Base-by-base conservation (phyloP, 2,797 vertebrate species). In the Melanotaenia parkinsoni region DNA sequence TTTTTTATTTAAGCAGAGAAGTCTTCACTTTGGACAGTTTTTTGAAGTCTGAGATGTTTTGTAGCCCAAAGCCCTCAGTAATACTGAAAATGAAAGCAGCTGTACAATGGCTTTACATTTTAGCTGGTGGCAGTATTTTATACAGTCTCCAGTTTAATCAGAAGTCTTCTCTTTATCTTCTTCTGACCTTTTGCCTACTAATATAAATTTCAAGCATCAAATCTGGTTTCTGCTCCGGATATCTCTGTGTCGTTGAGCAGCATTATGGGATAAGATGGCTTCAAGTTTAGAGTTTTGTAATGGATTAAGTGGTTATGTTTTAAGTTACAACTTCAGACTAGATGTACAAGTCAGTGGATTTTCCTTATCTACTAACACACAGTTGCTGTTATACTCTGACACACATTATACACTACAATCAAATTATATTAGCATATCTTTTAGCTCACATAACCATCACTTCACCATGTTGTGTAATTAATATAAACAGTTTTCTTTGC, bases 211-310 rank as follows among this genome's bases (percentile, higher is more conserved):
- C n/a, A 67, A 53, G 54, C 38, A 30, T 54, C 58, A 70, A 59
- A 66, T 73, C 60, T 73, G 7, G 5, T 74, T 72, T 64, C 53
- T 78, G 77, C 66, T 67, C 64, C 40, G 62, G 58, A 74, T 82
- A 54, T 61, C 1, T 47, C 47, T 45, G 30, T 50, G 47, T 59
- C 58, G 54, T 57, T 20, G 22, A 73, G 63, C 37, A 64, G 70
- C 40, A 50, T 72, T 64, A 72, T 72, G 61, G 43, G 77, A 85
- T 83, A 83, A 81, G 8, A 22, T 22, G 58, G 67, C 66, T 70
- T 32, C 56, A 70, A 72, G 81, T 62, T 60, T 28, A 28, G 28
- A 50, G 40, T 72, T 76, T 80, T 75, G 63, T 65, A 51, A 76
- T 66, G 57, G 71, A 50, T 76, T 51, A 53, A 58, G 67, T 81